Base-by-base conservation (phyloP, 1,140 invertebrate genomes). In the Alviniconcha marisindica region DNA sequence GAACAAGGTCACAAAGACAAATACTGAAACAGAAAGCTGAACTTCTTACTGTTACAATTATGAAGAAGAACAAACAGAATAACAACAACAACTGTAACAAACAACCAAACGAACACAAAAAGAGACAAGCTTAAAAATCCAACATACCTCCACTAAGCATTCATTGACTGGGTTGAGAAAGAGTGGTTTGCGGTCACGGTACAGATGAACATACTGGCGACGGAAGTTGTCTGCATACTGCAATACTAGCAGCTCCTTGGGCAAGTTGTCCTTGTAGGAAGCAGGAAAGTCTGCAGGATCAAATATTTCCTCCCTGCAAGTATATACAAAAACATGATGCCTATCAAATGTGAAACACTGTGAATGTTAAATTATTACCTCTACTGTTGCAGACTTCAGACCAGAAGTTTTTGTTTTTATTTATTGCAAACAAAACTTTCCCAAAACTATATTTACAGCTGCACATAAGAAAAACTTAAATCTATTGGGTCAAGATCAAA, bases 131-230 rank as follows among this genome's bases (percentile, higher is more conserved):
- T 21, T n/a, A 69, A 15, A 69, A 0, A 69, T 69, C 14, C 33
- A 69, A 12, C 33, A 60, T 88, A 93, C 92, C 88, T 92, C 91
- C 40, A 93, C 84, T 54, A 95, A 95, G 91, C 96, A 97, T 93
- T 98, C 97, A 93, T 98, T 98, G 63, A 95, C 94, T 66, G 95
- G 95, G 38, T 95, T 96, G 24, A 98, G 91, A 44, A 97, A 93
- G 60, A 97, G 89, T 15, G 96, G 96, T 86, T 95, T 96, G 82
- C 96, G 94, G 76, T 95, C 92, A 1, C 95, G 94, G 91, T 95
- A 96, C 76, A 95, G 93, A 82, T 94, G 94, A 33, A 94, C 93
- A 94, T 96, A 97, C 87, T 98, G 97, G 84, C 95, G 94, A 69
- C 97, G 94, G 91, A 98, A 98, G 91, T 97, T 98, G 60, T 93